phyloP scores from a whole-genome alignment of 2,888 invertebrate genomes.

The Argyresthia goedartella region DNA sequence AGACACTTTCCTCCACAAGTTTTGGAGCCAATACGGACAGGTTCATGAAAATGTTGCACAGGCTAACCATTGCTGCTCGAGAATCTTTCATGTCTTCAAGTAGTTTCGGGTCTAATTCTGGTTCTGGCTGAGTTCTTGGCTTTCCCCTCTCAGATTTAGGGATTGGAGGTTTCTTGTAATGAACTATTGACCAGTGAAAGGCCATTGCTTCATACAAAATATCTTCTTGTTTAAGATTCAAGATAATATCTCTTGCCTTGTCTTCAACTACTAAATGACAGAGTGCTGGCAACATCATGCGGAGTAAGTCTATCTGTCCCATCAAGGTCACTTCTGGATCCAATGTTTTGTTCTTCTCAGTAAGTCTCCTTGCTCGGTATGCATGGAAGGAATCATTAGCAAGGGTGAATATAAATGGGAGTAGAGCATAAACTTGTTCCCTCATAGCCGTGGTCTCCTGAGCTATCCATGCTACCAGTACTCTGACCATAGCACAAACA shows the following conservation, averaged over 20 bases:
- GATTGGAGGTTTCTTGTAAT: constrained; percentile 85
- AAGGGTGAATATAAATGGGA: constrained; percentile 85
- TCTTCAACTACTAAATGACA: constrained; percentile 95
- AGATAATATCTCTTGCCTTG: constrained; percentile 82
- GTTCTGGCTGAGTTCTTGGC: constrained; percentile 80
- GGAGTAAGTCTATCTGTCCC: constrained; percentile 79
- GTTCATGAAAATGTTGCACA: constrained; percentile 94
- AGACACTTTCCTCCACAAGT: constrained; percentile 81
- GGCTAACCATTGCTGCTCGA: constrained; percentile 85
- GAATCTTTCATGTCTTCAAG: constrained; percentile 88
- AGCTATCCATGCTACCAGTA: constrained; percentile 89
- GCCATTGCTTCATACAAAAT: constrained; percentile 83
- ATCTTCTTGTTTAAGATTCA: constrained; percentile 84
- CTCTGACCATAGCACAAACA: constrained; percentile 87
- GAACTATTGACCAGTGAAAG: constrained; percentile 89
- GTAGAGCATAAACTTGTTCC: constrained; percentile 81
- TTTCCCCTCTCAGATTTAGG: constrained; percentile 85
- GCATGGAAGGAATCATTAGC: constrained; percentile 88
- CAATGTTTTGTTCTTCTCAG: constrained; percentile 75
- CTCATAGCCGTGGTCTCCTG: constrained; percentile 92
- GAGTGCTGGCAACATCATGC: constrained; percentile 88
- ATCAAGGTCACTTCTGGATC: constrained; percentile 53
- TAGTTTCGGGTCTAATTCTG: constrained; percentile 79
- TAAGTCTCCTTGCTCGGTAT: constrained; percentile 74
- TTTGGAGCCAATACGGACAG: constrained; percentile 89